Evolutionary conservation across 2,113 vertebrate species (phyloP), one percentile per base, ranked within the genome.

Genomic region (Saccopteryx bilineata): DNA sequence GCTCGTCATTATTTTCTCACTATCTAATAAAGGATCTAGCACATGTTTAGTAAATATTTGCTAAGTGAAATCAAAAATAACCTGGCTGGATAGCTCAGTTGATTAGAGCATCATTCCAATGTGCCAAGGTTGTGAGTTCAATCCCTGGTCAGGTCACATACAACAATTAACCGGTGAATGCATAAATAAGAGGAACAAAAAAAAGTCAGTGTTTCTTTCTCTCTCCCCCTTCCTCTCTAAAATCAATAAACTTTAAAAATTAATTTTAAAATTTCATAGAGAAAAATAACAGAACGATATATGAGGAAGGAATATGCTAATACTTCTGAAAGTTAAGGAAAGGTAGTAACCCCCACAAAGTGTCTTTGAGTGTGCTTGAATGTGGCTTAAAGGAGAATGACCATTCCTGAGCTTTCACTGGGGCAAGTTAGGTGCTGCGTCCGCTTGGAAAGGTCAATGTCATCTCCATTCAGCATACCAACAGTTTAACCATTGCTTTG

Each of bases 381-480:
- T 2, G 33, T 48, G 18, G 14, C 68, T 86, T 71, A 48, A 81
- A 18, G 23, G 50, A 18, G 24, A 79, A 23, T 68, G 17, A 33
- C 74, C 9, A 48, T 82, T 60, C 54, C 84, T 66, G 56, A 68
- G 63, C 54, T 63, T 90, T 87, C 48, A 31, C 11, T 78, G 39
- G 50, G 71, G 19, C 10, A 58, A 71, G 83, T 92, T 63, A 90
- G 84, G 71, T 28, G 85, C 76, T 66, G 9, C 60, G 85, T 52
- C 6, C 76, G 1, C 63, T 63, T 65, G 21, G 88, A 98, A 97
- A 95, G 9, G 18, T 18, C n/a, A 90, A 24, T 82, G 83, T 93
- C 92, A 58, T 58, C 46, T 91, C 82, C 82, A 31, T 74, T 92
- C 61, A 87, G 79, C 97, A 76, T 3, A 91, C 7, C 31, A 92